Conservation (phyloP, 2,888 invertebrate genomes). For the Ochropacha duplaris region DNA sequence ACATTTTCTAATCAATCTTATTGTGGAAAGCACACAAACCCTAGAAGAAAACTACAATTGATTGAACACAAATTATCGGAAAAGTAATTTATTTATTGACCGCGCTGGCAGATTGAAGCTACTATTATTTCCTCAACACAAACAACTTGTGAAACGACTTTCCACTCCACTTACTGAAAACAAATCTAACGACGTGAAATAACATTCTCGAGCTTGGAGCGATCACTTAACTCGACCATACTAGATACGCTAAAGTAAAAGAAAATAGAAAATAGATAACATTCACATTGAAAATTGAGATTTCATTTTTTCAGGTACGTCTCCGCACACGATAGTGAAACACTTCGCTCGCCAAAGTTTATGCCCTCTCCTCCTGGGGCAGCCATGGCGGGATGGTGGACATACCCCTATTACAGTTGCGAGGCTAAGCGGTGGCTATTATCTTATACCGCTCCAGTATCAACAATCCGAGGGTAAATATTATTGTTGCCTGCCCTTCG, state of each 20-base stretch:
- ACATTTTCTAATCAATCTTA: too few species aligned
- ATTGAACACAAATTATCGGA: neutral
- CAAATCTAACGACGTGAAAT: neutral
- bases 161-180: neutral
- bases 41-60: neutral
- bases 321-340: slow-evolving; percentile 84
- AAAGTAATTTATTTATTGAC: neutral
- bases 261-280: neutral
- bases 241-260: neutral
- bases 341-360: slow-evolving; percentile 86
- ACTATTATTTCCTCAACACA: neutral
- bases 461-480: slow-evolving; percentile 65
- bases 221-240: neutral
- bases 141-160: neutral
- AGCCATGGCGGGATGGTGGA: slow-evolving; percentile 91
- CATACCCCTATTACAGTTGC: slow-evolving; percentile 94
- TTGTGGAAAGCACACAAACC: too few species aligned
- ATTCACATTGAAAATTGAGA: neutral
- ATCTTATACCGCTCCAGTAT: slow-evolving; percentile 89
- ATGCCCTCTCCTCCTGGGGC: slow-evolving; percentile 85
- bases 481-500: neutral
- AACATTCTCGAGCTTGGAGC: neutral
- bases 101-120: neutral
- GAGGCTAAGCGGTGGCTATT: slow-evolving; percentile 90
- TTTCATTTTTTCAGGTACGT: slow-evolving; percentile 80